Conservation (phyloP, 2,888 invertebrate species). For the Meandrusa payeni region DNA sequence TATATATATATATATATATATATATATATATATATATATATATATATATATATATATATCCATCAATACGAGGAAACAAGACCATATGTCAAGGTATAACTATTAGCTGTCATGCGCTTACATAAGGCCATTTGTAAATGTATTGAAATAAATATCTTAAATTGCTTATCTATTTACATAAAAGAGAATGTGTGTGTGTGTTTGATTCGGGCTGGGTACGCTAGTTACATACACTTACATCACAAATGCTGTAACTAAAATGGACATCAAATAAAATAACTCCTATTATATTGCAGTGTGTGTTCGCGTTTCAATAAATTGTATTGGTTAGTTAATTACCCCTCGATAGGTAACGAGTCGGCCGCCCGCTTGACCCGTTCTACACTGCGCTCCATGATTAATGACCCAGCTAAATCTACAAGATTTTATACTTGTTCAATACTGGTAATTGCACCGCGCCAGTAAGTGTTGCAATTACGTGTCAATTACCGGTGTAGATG, state of each 20-base stretch:
- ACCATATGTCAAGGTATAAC: no score
- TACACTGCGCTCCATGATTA: constrained; percentile 61
- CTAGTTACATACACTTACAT: neutral
- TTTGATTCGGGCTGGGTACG: no score
- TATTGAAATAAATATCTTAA: no score
- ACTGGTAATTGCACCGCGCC: constrained; percentile 46
- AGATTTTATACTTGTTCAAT: constrained; percentile 53
- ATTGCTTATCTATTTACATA: no score
- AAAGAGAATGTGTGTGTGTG: no score
- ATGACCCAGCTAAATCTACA: constrained; percentile 51
- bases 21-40: no score
- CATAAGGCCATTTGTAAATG: no score
- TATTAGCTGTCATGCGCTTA: no score
- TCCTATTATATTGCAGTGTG: neutral
- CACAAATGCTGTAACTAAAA: neutral
- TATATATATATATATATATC: no score
- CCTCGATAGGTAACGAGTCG: constrained; percentile 62
- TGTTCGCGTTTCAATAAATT: constrained; percentile 22
- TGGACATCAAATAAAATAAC: neutral
- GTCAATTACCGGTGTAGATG: constrained; percentile 37
- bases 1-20: no score
- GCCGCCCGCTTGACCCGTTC: constrained; percentile 45
- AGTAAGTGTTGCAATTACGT: constrained; percentile 40
- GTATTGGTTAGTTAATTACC: constrained; percentile 58
- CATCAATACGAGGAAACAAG: no score